phyloP scores from a whole-genome alignment of 1,140 invertebrate genomes.

The Myzus persicae region DNA sequence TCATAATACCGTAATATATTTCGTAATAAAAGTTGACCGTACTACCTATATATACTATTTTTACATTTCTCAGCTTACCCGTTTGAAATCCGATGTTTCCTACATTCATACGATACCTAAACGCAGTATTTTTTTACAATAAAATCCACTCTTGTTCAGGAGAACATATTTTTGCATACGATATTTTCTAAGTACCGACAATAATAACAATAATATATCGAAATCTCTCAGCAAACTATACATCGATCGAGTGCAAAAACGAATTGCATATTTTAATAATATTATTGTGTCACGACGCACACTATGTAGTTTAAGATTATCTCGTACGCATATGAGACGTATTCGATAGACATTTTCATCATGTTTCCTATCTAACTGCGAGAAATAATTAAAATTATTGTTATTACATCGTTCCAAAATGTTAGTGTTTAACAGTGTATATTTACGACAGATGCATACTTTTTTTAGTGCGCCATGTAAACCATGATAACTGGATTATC shows the following conservation, averaged over 20 bases:
- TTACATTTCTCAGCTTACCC: slow-evolving; percentile 3
- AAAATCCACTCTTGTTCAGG: neutral
- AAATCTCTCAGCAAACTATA: neutral
- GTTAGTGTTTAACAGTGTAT: neutral
- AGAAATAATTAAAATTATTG: neutral
- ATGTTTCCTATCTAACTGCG: neutral
- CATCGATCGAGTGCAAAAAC: neutral
- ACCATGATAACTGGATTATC: slow-evolving; percentile 33
- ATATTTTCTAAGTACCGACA: neutral
- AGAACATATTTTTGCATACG: neutral
- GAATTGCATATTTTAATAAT: neutral
- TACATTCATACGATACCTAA: slow-evolving; percentile 20
- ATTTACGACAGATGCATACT: neutral
- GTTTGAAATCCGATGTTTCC: slow-evolving; percentile 7
- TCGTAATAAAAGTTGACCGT: neutral
- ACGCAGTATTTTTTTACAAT: slow-evolving; percentile 16
- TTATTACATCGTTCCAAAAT: neutral
- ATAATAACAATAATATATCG: neutral
- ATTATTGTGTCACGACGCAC: neutral
- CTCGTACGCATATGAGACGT: neutral
- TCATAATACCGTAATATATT: neutral
- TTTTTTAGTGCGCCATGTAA: neutral
- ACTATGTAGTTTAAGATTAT: neutral
- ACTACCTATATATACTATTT: neutral
- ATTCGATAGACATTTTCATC: neutral